Conservation (phyloP, 2,113 vertebrate species). For the Laticauda colubrina region DNA sequence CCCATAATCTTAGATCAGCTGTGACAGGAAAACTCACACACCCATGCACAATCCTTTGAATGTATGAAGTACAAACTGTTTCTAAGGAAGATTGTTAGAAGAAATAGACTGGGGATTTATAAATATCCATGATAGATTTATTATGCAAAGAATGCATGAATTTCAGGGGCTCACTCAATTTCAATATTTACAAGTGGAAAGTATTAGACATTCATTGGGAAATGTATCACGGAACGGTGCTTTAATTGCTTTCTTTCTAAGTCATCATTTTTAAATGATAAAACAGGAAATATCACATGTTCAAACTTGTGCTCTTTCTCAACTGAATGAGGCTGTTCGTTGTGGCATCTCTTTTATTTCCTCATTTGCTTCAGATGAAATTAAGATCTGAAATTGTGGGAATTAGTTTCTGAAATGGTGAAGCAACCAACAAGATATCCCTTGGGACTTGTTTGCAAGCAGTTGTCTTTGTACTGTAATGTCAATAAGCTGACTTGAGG, state of each 20-base stretch:
- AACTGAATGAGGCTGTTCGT: too few relatives aligned
- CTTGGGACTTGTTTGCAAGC: neutral
- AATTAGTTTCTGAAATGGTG: neutral
- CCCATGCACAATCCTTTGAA: slow-evolving; percentile 16
- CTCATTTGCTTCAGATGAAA: neutral
- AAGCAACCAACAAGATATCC: neutral
- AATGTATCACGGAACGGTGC: neutral
- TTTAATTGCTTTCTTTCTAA: neutral
- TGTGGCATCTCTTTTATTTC: neutral
- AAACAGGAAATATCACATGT: neutral
- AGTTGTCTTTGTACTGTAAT: neutral
- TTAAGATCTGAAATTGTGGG: neutral
- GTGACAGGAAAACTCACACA: slow-evolving; percentile 36
- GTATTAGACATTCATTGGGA: slow-evolving; percentile 17
- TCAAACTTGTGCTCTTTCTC: neutral
- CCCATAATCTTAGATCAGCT: slow-evolving; percentile 25
- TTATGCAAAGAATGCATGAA: slow-evolving; percentile 9
- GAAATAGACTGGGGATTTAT: slow-evolving; percentile 41
- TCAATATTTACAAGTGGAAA: slow-evolving; percentile 43
- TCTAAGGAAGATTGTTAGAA: slow-evolving; percentile 48
- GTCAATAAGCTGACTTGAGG: neutral
- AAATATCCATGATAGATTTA: slow-evolving; percentile 46
- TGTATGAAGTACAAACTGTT: slow-evolving; percentile 34
- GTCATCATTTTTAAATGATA: neutral
- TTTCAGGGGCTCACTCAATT: slow-evolving; percentile 30